phyloP scores from a whole-genome alignment of 2,113 vertebrate species.

The Athene noctua region DNA sequence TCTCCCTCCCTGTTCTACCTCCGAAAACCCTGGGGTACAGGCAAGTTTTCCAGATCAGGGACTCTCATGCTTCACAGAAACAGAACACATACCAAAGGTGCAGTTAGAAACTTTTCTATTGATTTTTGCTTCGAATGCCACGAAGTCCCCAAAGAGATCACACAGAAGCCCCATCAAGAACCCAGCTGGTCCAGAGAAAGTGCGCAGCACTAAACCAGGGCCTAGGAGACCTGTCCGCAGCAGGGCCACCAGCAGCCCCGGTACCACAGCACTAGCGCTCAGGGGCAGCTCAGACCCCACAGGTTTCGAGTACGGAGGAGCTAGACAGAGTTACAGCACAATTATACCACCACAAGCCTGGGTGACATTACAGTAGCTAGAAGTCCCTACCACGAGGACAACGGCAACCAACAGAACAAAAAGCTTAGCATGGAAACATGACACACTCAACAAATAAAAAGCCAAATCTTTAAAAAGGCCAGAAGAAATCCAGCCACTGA shows the following conservation, averaged over 20 bases:
- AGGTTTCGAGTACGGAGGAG: not conserved
- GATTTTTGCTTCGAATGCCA: not conserved
- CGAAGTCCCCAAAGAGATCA: not conserved
- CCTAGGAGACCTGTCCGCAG: not conserved
- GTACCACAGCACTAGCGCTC: accelerated
- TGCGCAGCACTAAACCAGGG: not conserved
- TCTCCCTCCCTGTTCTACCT: not conserved
- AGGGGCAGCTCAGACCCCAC: accelerated
- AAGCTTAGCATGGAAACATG: accelerated
- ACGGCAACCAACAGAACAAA: accelerated
- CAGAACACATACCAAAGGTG: not conserved
- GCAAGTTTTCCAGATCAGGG: not conserved
- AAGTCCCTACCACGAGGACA: not conserved
- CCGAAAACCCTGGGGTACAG: not conserved
- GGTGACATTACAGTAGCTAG: not conserved
- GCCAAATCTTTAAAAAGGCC: not conserved
- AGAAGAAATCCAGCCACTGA: not conserved
- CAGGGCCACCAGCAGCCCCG: not conserved
- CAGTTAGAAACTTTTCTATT: not conserved
- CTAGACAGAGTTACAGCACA: not conserved
- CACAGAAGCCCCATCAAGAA: not conserved
- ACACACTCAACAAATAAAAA: not conserved
- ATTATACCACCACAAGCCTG: not conserved
- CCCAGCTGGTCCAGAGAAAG: not conserved
- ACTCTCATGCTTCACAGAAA: not conserved